Percentiles rank a stretch among this genome's conserved stretches.
Evolutionary conservation across 2,797 vertebrate genomes (phyloP).

Genomic region (Cetoscarus ocellatus): DNA sequence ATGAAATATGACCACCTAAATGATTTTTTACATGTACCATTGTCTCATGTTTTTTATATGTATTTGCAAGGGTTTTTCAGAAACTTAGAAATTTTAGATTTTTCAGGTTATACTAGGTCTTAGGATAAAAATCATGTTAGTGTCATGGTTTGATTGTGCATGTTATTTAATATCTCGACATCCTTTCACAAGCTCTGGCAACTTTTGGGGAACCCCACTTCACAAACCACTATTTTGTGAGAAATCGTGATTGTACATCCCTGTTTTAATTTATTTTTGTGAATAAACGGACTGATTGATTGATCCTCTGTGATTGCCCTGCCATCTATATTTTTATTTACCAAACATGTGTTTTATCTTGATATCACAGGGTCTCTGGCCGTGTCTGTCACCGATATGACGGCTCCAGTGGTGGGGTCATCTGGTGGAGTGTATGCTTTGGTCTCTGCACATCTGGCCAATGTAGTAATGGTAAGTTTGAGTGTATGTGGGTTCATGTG

Average conservation of each 20-base stretch:
- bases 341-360: constrained; percentile 19
- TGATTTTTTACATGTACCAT: too few relatives aligned
- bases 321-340: constrained; percentile 9
- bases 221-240: too few relatives aligned
- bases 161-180: too few relatives aligned
- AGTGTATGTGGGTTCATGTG: background rate
- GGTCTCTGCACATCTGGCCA: constrained; percentile 97
- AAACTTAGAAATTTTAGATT: too few relatives aligned
- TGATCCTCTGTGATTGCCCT: background rate
- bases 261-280: background rate
- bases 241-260: background rate
- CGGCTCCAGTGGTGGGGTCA: constrained; percentile 94
- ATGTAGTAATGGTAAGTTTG: constrained; percentile 95
- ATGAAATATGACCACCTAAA: too few relatives aligned
- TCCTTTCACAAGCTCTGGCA: too few relatives aligned
- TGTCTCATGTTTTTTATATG: too few relatives aligned
- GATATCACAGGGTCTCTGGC: constrained; percentile 91
- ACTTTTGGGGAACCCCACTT: too few relatives aligned
- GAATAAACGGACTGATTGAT: background rate
- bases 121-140: too few relatives aligned
- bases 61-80: too few relatives aligned
- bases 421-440: constrained; percentile 98
- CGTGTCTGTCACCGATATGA: constrained; percentile 97
- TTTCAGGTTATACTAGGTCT: too few relatives aligned
- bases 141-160: too few relatives aligned